Conservation (phyloP, 2,888 invertebrate genomes). For the Epicampocera succincta region DNA sequence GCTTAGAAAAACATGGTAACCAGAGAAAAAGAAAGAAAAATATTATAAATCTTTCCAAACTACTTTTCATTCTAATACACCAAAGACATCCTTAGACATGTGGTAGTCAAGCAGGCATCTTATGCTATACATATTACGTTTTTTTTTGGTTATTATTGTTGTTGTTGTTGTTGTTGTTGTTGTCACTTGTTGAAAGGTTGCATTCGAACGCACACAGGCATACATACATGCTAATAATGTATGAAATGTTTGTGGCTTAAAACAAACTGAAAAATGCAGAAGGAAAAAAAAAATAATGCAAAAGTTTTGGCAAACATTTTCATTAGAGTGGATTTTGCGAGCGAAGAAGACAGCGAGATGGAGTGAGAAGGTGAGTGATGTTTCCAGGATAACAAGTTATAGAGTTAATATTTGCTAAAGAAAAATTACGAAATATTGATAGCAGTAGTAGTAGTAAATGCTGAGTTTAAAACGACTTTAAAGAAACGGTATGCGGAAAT, state of each 20-base stretch:
- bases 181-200: slow-evolving; percentile 56
- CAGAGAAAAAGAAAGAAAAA: background rate
- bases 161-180: too few species aligned
- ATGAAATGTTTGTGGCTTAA: slow-evolving; percentile 41
- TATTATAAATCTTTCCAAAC: slow-evolving; percentile 34
- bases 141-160: background rate
- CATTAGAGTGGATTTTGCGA: slow-evolving; percentile 26
- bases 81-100: slow-evolving; percentile 42
- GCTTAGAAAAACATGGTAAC: background rate
- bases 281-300: background rate
- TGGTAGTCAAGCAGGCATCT: slow-evolving; percentile 36
- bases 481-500: background rate
- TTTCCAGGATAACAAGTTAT: slow-evolving; percentile 31
- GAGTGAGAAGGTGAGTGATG: background rate
- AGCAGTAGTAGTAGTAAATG: background rate
- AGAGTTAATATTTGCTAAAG: slow-evolving; percentile 34
- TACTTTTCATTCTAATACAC: slow-evolving; percentile 53
- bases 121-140: background rate
- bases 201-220: slow-evolving; percentile 17
- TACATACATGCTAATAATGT: slow-evolving; percentile 43
- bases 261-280: background rate
- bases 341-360: background rate
- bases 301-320: slow-evolving; percentile 39
- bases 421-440: too few species aligned
- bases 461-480: background rate